Base-by-base conservation (phyloP, 2,797 vertebrate genomes). In the Sebastes kiyomatsui region DNA sequence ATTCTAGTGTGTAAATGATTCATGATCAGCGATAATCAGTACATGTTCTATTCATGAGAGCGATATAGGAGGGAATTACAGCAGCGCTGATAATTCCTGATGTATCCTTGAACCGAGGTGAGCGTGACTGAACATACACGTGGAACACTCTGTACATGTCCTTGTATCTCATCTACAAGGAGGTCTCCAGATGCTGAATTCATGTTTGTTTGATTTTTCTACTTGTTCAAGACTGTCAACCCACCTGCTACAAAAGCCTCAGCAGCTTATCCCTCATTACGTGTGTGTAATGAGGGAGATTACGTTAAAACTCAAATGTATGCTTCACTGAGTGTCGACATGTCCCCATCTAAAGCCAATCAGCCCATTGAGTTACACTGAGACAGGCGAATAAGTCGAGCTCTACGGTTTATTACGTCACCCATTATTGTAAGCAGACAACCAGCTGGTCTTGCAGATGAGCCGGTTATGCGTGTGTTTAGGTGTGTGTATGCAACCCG, bases 221-320 rank as follows among this genome's bases (percentile, higher is more conserved):
- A 75, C 52, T 72, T 83, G 33, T 80, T 32, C 28, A 59, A 68
- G 69, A 80, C 66, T 58, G 28, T 27, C 74, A 86, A 79, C 78
- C 86, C 88, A 90, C 87, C 81, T 88, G 85, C 70, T 81, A 77
- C 75, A 59, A 77, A 88, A 85, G 62, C 62, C 52, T 60, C 25
- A 28, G 68, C 64, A 79, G 80, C 82, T 90, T 86, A 93, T 88
- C 83, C 79, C 76, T 82, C 79, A 81, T 91, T 90, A 92, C n/a
- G 5, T 28, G 54, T 27, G 23, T 77, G 76, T 92, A 93, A 93
- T 90, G 77, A 92, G 67, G 81, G 80, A 84, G 88, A 93, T 93
- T 90, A 93, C 66, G 71, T 54, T 54, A 79, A 78, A 87, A 87
- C 90, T 93, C 79, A 83, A 87, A 83, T 80, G 73, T 70, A 69